Percentiles rank a stretch among this genome's conserved stretches.
These are phyloP conservation scores for Notodonta dromedarius DNA, from an alignment of 2,888 invertebrate species.

Conservation along the genomic window DNA sequence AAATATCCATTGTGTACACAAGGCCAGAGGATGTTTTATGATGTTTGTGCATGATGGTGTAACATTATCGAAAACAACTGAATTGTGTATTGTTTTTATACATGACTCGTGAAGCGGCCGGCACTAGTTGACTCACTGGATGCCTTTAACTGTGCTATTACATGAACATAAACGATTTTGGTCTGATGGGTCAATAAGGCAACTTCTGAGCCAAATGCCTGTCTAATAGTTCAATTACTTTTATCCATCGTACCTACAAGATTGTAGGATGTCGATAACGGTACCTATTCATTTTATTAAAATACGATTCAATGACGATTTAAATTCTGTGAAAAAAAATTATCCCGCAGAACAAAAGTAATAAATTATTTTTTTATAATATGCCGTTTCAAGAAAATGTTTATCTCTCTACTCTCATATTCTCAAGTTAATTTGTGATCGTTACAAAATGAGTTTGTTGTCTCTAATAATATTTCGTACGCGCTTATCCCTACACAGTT, in stretches of 20 bases:
- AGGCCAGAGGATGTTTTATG: slow-evolving; percentile 36
- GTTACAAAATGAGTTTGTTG: too few species aligned
- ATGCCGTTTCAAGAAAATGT: too few species aligned
- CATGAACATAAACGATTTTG: too few species aligned
- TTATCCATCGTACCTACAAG: slow-evolving; percentile 29
- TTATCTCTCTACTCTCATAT: too few species aligned
- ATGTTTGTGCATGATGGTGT: not conserved
- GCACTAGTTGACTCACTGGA: too few species aligned
- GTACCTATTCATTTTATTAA: slow-evolving; percentile 22
- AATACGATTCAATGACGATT: too few species aligned
- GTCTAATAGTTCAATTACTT: slow-evolving; percentile 25
- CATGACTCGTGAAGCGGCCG: not conserved
- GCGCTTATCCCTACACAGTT: not conserved
- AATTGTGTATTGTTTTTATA: not conserved
- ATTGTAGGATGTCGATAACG: slow-evolving; percentile 41
- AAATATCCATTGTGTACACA: slow-evolving; percentile 28
- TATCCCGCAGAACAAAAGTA: too few species aligned
- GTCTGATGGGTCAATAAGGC: too few species aligned
- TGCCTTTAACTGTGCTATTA: too few species aligned
- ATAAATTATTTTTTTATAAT: too few species aligned
- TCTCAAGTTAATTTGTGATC: too few species aligned
- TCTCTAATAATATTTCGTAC: not conserved
- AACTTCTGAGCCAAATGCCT: slow-evolving; percentile 11
- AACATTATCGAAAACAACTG: slow-evolving; percentile 2
- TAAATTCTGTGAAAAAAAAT: not conserved